Evolutionary conservation across 1,140 invertebrate species (phyloP).

Genomic region (Liolophura sinensis): DNA sequence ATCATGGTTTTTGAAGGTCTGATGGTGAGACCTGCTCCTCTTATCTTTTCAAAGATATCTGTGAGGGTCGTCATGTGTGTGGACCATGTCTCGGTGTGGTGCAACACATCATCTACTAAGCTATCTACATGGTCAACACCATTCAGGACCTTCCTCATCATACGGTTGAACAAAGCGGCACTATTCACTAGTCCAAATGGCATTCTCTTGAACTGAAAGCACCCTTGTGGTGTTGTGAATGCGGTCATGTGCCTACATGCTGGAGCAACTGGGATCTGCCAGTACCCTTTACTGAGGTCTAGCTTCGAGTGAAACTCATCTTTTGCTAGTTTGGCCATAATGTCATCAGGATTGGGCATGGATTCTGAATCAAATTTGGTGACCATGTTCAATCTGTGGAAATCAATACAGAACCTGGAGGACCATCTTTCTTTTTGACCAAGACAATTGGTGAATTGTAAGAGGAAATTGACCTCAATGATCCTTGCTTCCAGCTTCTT

Average conservation of each 20-base stretch:
- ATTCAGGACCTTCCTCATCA: slow-evolving; percentile 24
- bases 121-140: slow-evolving; percentile 18
- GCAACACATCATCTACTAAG: slow-evolving; percentile 31
- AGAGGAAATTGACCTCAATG: slow-evolving; percentile 50
- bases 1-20: slow-evolving; percentile 22
- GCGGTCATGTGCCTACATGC: slow-evolving; percentile 6
- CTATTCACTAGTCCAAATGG: slow-evolving; percentile 34
- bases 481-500: slow-evolving; percentile 47
- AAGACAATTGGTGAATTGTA: slow-evolving; percentile 63
- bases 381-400: slow-evolving; percentile 38
- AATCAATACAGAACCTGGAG: slow-evolving; percentile 61
- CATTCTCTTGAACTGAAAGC: slow-evolving; percentile 21
- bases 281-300: slow-evolving; percentile 29
- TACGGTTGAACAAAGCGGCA: slow-evolving; percentile 13
- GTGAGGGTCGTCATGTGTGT: slow-evolving; percentile 9
- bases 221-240: slow-evolving; percentile 21
- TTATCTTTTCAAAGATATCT: slow-evolving; percentile 13
- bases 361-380: slow-evolving; percentile 28
- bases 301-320: slow-evolving; percentile 11
- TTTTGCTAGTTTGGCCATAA: slow-evolving; percentile 19
- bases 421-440: slow-evolving; percentile 58
- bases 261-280: slow-evolving; percentile 18
- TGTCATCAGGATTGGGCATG: slow-evolving; percentile 29
- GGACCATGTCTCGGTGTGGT: slow-evolving; percentile 11
- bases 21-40: slow-evolving; percentile 14